Base-by-base conservation (phyloP, 2,797 vertebrate species). In the Hippopotamyrus pictus region DNA sequence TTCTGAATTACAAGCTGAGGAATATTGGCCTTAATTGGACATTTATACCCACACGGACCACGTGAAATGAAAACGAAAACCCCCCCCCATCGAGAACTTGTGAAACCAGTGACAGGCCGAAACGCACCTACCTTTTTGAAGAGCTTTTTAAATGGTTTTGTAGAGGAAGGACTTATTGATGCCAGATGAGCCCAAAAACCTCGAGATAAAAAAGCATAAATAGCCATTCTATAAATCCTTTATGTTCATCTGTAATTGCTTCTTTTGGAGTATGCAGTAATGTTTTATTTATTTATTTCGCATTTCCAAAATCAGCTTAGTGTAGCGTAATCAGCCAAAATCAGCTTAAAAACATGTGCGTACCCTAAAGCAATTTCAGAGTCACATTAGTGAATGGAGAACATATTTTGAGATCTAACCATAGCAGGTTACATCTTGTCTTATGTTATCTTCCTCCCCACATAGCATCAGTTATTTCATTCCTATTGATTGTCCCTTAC, bases 1-100 rank as follows among this genome's bases (percentile, higher is more conserved):
- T 88, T 82, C 69, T 53, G 83, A 86, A 50, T 73, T 86, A 73
- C 59, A 50, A 53, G 59, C 83, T 89, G 85, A 76, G 54, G 85
- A 89, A 17, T 76, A 79, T 88, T 89, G 65, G 33, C 89, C 86
- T 88, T 59, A 88, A 88, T 88, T 88, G 37, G 69, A 51, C n/a
- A 46, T 79, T 86, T 89, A 86, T 54, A 46, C 48, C 50, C 85
- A 44, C 50, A 54, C 37, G 33, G 46, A 25, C n/a, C 65, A 37
- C 33, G 22, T 76, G 69, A 25, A 88, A 79, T 50, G 17, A 88
- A 59, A 87, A 79, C 29, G 19, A 76, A 87, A 76, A 7, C 53
- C 62, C 85, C 59, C 83, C 57, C 37, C 89, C 44, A 46, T 79
- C 37, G 33, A 76, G 62, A 89, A 76, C 33, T 87, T 87, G 65